These are phyloP conservation scores for Catharus bicknelli DNA, from an alignment of 2,113 vertebrate species.

Conservation along the genomic window DNA sequence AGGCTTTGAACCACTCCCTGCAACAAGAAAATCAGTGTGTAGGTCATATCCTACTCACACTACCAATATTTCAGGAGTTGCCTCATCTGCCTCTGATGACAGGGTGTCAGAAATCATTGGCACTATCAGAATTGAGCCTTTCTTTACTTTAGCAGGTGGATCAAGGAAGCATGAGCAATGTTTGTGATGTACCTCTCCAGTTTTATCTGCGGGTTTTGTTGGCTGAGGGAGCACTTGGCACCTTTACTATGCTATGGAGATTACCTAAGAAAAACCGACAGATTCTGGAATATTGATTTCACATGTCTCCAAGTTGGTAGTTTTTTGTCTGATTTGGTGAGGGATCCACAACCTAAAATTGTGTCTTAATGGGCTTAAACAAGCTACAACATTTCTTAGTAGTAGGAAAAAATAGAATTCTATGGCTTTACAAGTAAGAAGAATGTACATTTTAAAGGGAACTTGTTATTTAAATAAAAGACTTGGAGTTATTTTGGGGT, in stretches of 20 bases:
- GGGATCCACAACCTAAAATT: background rate
- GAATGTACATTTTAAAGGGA: background rate
- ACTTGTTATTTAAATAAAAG: background rate
- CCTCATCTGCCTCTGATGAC: background rate
- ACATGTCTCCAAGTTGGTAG: accelerated
- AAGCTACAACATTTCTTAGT: background rate
- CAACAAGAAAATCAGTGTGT: accelerated
- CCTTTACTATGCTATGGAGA: background rate
- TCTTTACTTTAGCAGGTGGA: background rate
- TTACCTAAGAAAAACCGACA: background rate
- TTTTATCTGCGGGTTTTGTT: background rate
- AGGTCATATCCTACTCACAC: background rate
- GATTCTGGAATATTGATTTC: background rate
- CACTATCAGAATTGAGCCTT: background rate
- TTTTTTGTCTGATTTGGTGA: background rate
- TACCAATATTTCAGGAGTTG: background rate
- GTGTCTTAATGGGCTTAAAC: background rate
- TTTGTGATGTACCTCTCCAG: background rate
- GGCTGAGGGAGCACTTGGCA: background rate
- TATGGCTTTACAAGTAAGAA: background rate
- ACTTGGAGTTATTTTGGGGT: background rate
- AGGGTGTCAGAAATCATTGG: accelerated
- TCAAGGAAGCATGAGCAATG: background rate
- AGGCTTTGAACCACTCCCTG: background rate
- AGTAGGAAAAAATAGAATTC: background rate